Conservation (phyloP, 2,888 invertebrate species). For the Apantesis nais region DNA sequence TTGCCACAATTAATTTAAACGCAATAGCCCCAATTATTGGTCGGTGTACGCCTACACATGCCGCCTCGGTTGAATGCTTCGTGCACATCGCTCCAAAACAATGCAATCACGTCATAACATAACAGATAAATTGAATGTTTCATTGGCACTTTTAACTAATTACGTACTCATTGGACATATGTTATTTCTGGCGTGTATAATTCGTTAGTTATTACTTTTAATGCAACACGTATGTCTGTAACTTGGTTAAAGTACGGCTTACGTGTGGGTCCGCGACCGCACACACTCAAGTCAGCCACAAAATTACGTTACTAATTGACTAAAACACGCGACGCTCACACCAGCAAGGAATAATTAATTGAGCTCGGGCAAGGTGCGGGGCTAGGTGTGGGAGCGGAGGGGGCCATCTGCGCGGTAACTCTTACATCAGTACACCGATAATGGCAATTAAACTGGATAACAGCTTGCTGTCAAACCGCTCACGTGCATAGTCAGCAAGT, state of each 20-base stretch:
- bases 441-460: too few species aligned
- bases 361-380: conserved; percentile 76
- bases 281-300: conserved; percentile 84
- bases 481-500: too few species aligned
- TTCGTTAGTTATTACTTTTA: conserved; percentile 32
- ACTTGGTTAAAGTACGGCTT: conserved; percentile 64
- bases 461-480: too few species aligned
- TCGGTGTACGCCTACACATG: conserved; percentile 63
- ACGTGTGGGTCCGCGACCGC: conserved; percentile 70
- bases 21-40: conserved; percentile 80
- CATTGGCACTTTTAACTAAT: conserved; percentile 38
- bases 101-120: conserved; percentile 55
- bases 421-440: conserved; percentile 86
- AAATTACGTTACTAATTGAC: conserved; percentile 86
- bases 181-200: conserved; percentile 28
- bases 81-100: conserved; percentile 49
- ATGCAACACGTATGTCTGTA: conserved; percentile 38
- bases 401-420: conserved; percentile 84
- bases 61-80: conserved; percentile 56
- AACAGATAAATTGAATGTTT: conserved; percentile 52
- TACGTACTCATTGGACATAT: conserved; percentile 39
- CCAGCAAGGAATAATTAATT: conserved; percentile 85
- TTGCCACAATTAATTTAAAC: conserved; percentile 80
- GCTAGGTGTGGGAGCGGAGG: conserved; percentile 53
- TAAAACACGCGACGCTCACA: conserved; percentile 86